Evolutionary conservation across 2,797 vertebrate species (phyloP), one percentile per base, ranked within the genome.

Genomic region (Lutjanus campechanus): DNA sequence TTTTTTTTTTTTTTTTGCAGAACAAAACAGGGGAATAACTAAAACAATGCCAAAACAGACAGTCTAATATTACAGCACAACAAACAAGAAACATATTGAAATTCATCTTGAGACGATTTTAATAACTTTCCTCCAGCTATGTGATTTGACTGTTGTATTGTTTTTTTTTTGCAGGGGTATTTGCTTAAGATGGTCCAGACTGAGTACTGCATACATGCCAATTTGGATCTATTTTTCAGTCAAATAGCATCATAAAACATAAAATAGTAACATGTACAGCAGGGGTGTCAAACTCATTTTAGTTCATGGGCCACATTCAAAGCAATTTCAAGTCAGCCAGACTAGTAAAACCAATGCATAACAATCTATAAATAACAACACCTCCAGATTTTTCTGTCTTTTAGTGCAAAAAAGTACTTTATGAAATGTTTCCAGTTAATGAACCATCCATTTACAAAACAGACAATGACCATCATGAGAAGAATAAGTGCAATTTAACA

Each of bases 51-150:
- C 22, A 53, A 19, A 70, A 44, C 17, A 69, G 20, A 55, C 43
- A 40, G 25, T 47, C 61, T 49, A 40, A 50, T 61, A 43, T 25
- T 47, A 2, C 13, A 62, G 11, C 41, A 25, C 25, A 29, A 29
- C 70, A 64, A 59, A 68, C 20, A 15, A 47, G 19, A 65, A 60
- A 19, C 73, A 43, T 41, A 7, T 11, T 64, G 3, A 49, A 66
- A 41, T 58, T 58, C 36, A 63, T 5, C 40, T 54, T 8, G 16
- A 56, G 25, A 4, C 16, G 16, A 76, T 64, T 60, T 51, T 6
- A 36, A 25, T 70, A 40, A 41, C 20, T 56, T 17, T 58, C 5
- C 6, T 49, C 5, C 15, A 51, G 20, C 59, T 49, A 50, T 22
- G 17, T 47, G 11, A 41, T 51, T 77, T 47, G 59, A 69, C 7